phyloP scores from a whole-genome alignment of 2,888 invertebrate genomes.

The Fragum fragum region DNA sequence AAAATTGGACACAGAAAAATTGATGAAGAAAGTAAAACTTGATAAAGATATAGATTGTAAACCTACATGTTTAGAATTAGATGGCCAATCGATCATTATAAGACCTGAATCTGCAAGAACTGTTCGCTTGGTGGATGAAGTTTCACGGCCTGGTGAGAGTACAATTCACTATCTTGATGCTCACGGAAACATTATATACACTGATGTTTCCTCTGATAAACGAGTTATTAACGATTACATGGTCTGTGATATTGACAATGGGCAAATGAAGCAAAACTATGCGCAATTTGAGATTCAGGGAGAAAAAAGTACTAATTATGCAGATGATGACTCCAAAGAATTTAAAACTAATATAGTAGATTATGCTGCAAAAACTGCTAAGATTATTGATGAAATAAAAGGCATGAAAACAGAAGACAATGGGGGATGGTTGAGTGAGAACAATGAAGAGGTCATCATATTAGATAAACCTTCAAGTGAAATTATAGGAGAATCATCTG shows the following conservation, averaged over 20 bases:
- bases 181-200: conserved; percentile 20
- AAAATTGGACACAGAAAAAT: too few relatives aligned
- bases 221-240: background rate
- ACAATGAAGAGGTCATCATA: background rate
- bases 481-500: background rate
- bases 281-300: background rate
- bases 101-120: background rate
- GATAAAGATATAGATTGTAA: too few relatives aligned
- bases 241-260: background rate
- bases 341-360: conserved; percentile 5
- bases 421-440: background rate
- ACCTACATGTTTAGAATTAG: background rate
- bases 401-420: background rate
- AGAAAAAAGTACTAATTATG: background rate
- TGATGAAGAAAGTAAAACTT: too few relatives aligned
- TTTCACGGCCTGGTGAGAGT: background rate
- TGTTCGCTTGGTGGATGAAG: background rate
- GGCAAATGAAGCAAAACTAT: background rate
- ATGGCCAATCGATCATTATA: conserved; percentile 18
- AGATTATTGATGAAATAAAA: conserved; percentile 2
- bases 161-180: conserved; percentile 20
- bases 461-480: background rate
- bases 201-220: background rate
- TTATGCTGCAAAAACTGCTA: conserved; percentile 15
- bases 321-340: background rate